phyloP scores from a whole-genome alignment of 2,113 vertebrate species.

The Drymodes brunneopygia region DNA sequence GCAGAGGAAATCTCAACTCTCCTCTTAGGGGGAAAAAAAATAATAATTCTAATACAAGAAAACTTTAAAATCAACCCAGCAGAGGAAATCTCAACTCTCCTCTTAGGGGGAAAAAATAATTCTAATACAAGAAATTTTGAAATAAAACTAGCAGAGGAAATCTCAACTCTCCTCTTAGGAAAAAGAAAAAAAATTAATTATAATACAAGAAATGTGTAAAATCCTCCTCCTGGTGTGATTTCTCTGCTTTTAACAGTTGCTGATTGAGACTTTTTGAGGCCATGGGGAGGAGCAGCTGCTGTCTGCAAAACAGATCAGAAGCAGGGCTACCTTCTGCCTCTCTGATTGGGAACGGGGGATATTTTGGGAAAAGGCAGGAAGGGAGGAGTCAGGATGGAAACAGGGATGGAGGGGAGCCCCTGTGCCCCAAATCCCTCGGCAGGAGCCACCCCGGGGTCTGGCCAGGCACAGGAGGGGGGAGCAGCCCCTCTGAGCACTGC shows the following conservation, averaged over 20 bases:
- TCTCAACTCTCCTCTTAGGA: background rate
- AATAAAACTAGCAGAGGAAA: background rate
- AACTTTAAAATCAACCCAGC: background rate
- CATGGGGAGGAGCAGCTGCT: background rate
- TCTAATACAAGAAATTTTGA: background rate
- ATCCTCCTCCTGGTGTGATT: background rate
- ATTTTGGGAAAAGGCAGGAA: slow-evolving; percentile 30
- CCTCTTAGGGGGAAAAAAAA: background rate
- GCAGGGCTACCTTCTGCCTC: background rate
- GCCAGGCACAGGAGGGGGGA: background rate
- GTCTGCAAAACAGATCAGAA: slow-evolving; percentile 23
- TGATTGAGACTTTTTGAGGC: background rate
- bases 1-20: background rate
- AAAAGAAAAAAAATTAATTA: too few species aligned
- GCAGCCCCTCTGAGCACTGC: too few species aligned
- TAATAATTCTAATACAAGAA: background rate
- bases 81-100: background rate
- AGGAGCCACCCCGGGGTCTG: background rate
- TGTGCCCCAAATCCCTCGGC: background rate
- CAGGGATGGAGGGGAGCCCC: rapidly evolving
- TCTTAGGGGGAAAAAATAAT: background rate
- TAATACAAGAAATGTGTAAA: background rate
- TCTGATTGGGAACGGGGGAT: background rate
- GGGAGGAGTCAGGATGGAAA: background rate
- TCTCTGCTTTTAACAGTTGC: background rate